Conservation (phyloP, 2,888 invertebrate species). For the Branchinecta sandiegonensis region DNA sequence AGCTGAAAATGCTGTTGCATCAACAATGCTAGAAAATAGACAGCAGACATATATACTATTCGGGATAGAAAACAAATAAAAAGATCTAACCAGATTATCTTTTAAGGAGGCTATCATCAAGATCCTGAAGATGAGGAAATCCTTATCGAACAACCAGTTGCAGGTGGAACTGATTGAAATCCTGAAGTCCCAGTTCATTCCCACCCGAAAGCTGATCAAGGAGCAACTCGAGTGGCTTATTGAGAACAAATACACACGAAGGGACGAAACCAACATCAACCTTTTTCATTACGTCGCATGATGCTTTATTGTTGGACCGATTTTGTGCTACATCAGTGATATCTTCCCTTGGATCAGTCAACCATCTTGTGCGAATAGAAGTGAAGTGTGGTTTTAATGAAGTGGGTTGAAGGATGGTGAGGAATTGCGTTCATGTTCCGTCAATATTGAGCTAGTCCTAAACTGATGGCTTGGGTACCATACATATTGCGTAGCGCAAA, state of each 20-base stretch:
- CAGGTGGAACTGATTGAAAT: slow-evolving; percentile 97
- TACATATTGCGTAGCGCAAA: too few relatives aligned
- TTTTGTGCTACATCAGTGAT: too few relatives aligned
- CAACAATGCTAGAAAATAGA: too few relatives aligned
- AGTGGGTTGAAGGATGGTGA: too few relatives aligned
- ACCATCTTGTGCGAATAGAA: too few relatives aligned
- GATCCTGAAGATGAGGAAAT: slow-evolving; percentile 94
- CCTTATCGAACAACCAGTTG: slow-evolving; percentile 79
- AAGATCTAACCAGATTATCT: background rate
- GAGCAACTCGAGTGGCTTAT: slow-evolving; percentile 99
- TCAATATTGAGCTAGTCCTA: too few relatives aligned
- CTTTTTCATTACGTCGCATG: slow-evolving; percentile 95
- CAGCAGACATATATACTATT: too few relatives aligned
- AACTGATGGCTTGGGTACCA: too few relatives aligned
- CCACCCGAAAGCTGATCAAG: slow-evolving; percentile 98
- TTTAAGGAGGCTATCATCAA: slow-evolving; percentile 93
- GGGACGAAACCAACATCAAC: slow-evolving; percentile 94
- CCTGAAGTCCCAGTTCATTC: slow-evolving; percentile 96
- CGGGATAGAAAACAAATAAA: background rate
- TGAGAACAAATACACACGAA: slow-evolving; percentile 92
- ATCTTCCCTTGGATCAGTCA: too few relatives aligned
- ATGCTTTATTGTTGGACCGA: slow-evolving; percentile 26
- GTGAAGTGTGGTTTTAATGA: too few relatives aligned
- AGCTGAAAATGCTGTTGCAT: too few relatives aligned
- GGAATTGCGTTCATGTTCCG: too few relatives aligned